Conservation (phyloP, 2,888 invertebrate genomes). For the Nemurella pictetii region DNA sequence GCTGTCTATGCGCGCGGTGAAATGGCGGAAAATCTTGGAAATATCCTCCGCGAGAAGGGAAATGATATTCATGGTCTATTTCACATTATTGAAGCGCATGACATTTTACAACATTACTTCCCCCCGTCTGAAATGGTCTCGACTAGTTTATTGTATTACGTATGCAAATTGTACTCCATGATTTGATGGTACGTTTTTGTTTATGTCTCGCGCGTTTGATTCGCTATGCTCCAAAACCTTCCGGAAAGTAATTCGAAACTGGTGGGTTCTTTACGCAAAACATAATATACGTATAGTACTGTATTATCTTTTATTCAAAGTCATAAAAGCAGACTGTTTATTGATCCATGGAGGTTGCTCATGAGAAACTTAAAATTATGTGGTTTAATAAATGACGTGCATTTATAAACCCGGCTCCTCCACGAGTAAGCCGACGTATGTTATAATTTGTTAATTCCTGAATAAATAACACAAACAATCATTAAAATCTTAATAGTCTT, state of each 20-base stretch:
- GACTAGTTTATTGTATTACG: not conserved
- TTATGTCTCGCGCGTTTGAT: not conserved
- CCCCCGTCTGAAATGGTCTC: not conserved
- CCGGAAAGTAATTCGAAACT: not conserved
- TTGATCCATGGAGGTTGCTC: too few species aligned
- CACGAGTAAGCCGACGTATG: too few species aligned
- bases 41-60: not conserved
- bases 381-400: too few species aligned
- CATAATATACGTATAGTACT: too few species aligned
- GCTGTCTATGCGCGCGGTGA: not conserved
- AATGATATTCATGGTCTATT: not conserved
- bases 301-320: too few species aligned
- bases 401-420: too few species aligned
- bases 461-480: too few species aligned
- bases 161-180: not conserved
- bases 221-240: not conserved
- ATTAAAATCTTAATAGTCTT: too few species aligned
- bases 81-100: not conserved
- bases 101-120: not conserved
- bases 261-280: not conserved
- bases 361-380: too few species aligned
- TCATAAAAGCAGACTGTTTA: too few species aligned
- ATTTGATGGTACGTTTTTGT: not conserved
- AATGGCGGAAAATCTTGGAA: not conserved
- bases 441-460: too few species aligned